phyloP scores from a whole-genome alignment of 2,888 invertebrate genomes.

The Cylindroiulus punctatus region DNA sequence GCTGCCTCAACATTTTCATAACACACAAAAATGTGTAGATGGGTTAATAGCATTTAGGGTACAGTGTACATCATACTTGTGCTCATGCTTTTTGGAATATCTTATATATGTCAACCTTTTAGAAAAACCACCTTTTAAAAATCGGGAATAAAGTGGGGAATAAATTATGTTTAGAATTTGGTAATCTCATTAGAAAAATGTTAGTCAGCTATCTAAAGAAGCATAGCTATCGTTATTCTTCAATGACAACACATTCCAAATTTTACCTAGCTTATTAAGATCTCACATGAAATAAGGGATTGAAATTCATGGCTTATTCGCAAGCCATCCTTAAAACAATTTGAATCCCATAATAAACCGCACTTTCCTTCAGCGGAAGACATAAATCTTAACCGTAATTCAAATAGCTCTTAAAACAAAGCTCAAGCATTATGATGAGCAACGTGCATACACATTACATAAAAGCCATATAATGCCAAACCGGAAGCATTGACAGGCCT shows the following conservation, averaged over 20 bases:
- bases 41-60: too few relatives aligned
- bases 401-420: not conserved
- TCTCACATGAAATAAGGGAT: not conserved
- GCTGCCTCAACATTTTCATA: too few relatives aligned
- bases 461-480: slow-evolving; percentile 1
- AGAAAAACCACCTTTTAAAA: too few relatives aligned
- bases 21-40: too few relatives aligned
- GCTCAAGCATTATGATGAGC: not conserved
- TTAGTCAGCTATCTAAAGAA: too few relatives aligned
- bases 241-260: not conserved
- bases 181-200: too few relatives aligned
- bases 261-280: not conserved
- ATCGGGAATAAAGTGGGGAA: too few relatives aligned
- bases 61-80: too few relatives aligned
- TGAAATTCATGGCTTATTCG: not conserved
- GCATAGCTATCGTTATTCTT: not conserved
- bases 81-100: too few relatives aligned
- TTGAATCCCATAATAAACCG: slow-evolving; percentile 30
- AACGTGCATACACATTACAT: not conserved
- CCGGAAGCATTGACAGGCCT: slow-evolving; percentile 11
- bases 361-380: slow-evolving; percentile 16
- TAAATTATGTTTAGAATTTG: too few relatives aligned
- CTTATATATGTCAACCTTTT: too few relatives aligned
- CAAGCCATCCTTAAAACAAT: not conserved
- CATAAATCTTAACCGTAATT: not conserved